Base-by-base conservation (phyloP, 2,113 vertebrate genomes). In the Protomyctophum bolini region DNA sequence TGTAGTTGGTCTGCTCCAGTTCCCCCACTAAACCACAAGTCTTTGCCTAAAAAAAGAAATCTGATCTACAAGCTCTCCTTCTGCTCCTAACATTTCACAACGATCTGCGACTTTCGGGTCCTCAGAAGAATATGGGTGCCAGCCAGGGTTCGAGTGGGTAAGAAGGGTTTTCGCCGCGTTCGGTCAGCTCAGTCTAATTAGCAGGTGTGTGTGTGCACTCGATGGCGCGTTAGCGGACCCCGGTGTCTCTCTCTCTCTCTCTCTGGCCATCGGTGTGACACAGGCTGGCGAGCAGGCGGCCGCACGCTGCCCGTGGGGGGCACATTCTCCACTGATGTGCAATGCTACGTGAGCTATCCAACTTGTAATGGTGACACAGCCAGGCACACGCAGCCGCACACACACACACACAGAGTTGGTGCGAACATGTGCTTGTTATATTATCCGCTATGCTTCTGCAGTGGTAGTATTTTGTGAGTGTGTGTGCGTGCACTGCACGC, bases 101-200 rank as follows among this genome's bases (percentile, higher is more conserved):
- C 3, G 33, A 41, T 41, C 33, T 3, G 3, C 33, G 1, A 41
- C 33, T 41, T 41, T 41, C 33, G 33, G 21, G 33, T 41, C 3
- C 33, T 41, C 33, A 41, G 33, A 41, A 41, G 33, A 41, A 41
- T 6, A 41, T 21, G 21, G 21, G 33, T 4, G 33, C 3, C 33
- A 21, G 33, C 33, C 33, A 41, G 33, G 33, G 33, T 41, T 41
- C 33, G 5, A 41, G 33, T 41, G 33, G 33, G 3, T 41, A 41
- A 41, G 33, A 3, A 41, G 33, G 33, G 3, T 41, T 6, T 41
- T 41, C 4, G 33, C 33, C 33, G 33, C 4, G 33, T 41, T 41
- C 21, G 21, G 21, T 21, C 71, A 59, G n/a, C 52, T 58, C 4
- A 11, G 55, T 12, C 62, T 86, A 86, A 84, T 77, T 89, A 80